Conservation (phyloP, 2,888 invertebrate species). For the Antheraea assamensis region DNA sequence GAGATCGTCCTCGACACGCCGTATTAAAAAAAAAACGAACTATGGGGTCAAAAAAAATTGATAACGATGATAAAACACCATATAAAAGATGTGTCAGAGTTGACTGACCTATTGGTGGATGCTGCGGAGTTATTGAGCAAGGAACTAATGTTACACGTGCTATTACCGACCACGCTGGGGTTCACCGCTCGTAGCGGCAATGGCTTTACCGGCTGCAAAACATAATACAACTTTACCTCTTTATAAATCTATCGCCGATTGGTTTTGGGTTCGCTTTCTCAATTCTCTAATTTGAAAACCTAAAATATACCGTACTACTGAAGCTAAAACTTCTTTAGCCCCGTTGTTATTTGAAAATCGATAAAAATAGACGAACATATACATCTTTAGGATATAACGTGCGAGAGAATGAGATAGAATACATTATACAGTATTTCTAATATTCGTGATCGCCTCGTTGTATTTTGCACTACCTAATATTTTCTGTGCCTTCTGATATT, state of each 20-base stretch:
- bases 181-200: constrained; percentile 89
- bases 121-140: constrained; percentile 83
- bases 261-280: constrained; percentile 31
- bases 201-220: constrained; percentile 91
- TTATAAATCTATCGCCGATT: constrained; percentile 21
- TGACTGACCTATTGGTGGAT: constrained; percentile 77
- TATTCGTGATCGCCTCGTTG: no score
- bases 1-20: constrained; percentile 20
- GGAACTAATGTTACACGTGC: constrained; percentile 79
- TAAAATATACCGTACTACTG: background rate
- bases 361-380: no score
- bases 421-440: no score
- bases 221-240: constrained; percentile 48
- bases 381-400: no score
- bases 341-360: no score
- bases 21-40: background rate
- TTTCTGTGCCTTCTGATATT: no score
- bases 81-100: constrained; percentile 40
- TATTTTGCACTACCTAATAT: no score
- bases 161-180: constrained; percentile 69
- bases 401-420: no score
- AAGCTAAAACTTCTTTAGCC: background rate
- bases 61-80: constrained; percentile 15
- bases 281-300: background rate
- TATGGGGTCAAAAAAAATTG: background rate